phyloP scores from a whole-genome alignment of 2,113 vertebrate species.

The Percopsis transmontana region DNA sequence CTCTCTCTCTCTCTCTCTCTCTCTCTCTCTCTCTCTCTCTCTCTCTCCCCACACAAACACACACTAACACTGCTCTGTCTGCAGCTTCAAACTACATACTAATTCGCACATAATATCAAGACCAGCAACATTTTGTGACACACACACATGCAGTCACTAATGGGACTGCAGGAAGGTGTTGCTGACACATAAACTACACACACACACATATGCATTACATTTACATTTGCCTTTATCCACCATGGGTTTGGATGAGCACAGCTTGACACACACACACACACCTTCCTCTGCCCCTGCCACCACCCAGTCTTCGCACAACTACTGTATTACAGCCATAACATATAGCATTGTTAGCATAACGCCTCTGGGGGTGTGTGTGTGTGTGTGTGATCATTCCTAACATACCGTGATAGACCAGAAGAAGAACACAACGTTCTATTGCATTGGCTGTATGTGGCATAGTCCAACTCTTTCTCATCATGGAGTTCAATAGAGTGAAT shows the following conservation, averaged over 20 bases:
- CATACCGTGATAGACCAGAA: too few species aligned
- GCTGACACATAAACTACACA: conserved; percentile 26
- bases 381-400: not conserved
- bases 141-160: not conserved
- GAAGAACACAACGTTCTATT: too few species aligned
- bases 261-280: not conserved
- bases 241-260: not conserved
- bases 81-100: not conserved
- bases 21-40: not conserved
- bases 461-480: too few species aligned
- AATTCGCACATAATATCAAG: not conserved
- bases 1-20: not conserved
- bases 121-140: conserved; percentile 3
- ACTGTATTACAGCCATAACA: too few species aligned
- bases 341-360: not conserved
- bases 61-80: not conserved
- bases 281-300: not conserved
- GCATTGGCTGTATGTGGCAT: too few species aligned
- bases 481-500: too few species aligned
- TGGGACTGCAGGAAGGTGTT: conserved; percentile 3
- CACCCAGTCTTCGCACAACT: not conserved
- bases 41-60: not conserved
- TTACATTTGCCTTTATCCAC: too few species aligned
- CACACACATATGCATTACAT: not conserved
- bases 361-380: not conserved